phyloP scores from a whole-genome alignment of 2,888 invertebrate genomes.

The Nomada lathburiana region DNA sequence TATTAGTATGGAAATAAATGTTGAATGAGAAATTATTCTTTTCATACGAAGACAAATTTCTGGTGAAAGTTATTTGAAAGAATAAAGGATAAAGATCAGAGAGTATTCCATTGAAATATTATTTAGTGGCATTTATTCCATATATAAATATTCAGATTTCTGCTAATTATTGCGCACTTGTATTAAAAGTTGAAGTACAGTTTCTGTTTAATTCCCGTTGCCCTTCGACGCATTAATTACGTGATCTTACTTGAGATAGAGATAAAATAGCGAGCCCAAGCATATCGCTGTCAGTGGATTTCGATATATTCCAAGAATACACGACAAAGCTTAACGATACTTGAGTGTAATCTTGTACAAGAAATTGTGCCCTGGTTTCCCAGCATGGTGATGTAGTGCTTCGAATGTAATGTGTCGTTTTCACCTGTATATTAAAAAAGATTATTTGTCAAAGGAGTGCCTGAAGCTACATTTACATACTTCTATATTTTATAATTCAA shows the following conservation, averaged over 20 bases:
- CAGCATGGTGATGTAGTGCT: conserved; percentile 85
- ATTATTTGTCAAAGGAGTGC: neutral
- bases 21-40: neutral
- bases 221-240: neutral
- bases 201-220: neutral
- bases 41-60: neutral
- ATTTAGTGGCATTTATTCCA: too few species aligned
- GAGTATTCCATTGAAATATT: too few species aligned
- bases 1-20: neutral
- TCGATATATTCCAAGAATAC: conserved; percentile 86
- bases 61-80: too few species aligned
- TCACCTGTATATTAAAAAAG: conserved; percentile 81
- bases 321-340: conserved; percentile 85
- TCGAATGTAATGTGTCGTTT: conserved; percentile 85
- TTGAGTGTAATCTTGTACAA: conserved; percentile 85
- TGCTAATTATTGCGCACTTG: too few species aligned
- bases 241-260: conserved; percentile 82
- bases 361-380: conserved; percentile 85
- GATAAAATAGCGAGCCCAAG: conserved; percentile 85
- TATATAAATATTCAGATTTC: too few species aligned
- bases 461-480: neutral
- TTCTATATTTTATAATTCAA: neutral
- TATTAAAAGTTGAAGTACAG: neutral
- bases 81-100: too few species aligned
- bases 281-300: conserved; percentile 85